These are phyloP conservation scores for Metopolophium dirhodum DNA, from an alignment of 1,140 invertebrate genomes.

Conservation along the genomic window DNA sequence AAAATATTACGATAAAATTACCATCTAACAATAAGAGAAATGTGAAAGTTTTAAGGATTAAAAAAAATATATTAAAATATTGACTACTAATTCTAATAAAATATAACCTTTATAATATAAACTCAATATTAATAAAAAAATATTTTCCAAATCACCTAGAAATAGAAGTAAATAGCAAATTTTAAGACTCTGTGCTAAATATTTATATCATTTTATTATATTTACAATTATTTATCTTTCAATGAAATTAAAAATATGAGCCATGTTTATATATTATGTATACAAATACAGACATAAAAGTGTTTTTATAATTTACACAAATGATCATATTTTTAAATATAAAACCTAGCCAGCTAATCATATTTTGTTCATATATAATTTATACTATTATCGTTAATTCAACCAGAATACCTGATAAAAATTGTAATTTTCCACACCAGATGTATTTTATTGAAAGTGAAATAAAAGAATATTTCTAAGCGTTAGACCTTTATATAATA, in stretches of 20 bases:
- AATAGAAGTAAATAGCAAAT: no score
- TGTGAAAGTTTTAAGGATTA: neutral
- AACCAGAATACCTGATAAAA: neutral
- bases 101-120: no score
- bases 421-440: neutral
- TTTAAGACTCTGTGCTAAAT: no score
- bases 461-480: neutral
- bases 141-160: no score
- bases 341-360: neutral
- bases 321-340: no score
- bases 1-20: neutral
- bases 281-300: no score
- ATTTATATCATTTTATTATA: no score
- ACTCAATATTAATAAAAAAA: no score
- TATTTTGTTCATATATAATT: neutral
- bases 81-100: no score
- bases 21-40: neutral
- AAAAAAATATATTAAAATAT: neutral
- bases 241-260: neutral
- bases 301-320: no score
- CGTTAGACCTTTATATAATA: neutral
- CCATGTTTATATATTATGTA: neutral
- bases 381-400: neutral
- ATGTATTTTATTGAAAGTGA: neutral
- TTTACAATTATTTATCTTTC: neutral